phyloP scores from a whole-genome alignment of 2,113 vertebrate species.

The Petrocephalus zakoni region DNA sequence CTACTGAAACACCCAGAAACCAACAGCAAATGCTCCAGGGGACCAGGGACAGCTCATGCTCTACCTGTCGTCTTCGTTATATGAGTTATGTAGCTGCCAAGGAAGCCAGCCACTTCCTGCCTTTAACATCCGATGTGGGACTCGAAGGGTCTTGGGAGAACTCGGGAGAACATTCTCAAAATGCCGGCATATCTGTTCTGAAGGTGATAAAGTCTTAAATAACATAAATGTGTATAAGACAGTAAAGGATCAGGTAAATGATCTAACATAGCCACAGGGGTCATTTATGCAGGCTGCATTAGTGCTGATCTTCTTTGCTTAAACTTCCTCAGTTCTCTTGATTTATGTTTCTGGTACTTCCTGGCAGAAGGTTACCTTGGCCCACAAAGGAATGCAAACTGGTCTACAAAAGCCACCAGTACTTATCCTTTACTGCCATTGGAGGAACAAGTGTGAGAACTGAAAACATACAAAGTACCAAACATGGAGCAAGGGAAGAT shows the following conservation, averaged over 20 bases:
- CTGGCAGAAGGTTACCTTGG: background rate
- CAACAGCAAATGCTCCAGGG: conserved; percentile 4
- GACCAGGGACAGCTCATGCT: background rate
- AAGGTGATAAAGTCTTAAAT: background rate
- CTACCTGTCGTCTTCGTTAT: conserved; percentile 23
- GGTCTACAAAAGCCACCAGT: background rate
- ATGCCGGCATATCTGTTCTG: background rate
- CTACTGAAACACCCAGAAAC: conserved; percentile 16
- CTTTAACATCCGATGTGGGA: background rate
- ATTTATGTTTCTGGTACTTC: background rate
- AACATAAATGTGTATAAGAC: background rate
- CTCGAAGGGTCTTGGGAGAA: background rate
- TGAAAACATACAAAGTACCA: background rate
- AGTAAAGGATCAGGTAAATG: background rate
- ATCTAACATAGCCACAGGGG: background rate
- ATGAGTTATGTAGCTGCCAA: conserved; percentile 1
- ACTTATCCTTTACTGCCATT: background rate
- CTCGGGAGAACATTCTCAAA: background rate
- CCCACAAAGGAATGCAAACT: background rate
- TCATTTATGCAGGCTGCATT: background rate
- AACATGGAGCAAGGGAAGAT: background rate
- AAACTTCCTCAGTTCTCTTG: background rate
- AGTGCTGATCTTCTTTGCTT: background rate
- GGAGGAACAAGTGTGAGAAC: background rate
- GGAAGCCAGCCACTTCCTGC: background rate